Conservation (phyloP, 2,888 invertebrate species). For the Drosophila anomalata region DNA sequence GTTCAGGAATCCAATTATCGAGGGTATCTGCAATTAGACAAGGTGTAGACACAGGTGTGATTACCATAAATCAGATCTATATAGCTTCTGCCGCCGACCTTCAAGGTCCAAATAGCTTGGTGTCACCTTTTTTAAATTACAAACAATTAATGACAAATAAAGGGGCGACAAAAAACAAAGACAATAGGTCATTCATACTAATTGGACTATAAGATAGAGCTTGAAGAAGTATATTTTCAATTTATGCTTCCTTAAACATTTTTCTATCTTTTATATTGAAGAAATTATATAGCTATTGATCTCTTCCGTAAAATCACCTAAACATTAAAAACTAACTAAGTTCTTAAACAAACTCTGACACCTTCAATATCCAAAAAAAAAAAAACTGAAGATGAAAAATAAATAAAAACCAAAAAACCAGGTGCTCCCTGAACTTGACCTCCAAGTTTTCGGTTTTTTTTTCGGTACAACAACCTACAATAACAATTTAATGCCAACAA, state of each 20-base stretch:
- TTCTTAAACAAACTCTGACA: conserved; percentile 15
- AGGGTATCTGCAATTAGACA: conserved; percentile 76
- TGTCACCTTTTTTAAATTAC: conserved; percentile 15
- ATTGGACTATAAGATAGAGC: not conserved
- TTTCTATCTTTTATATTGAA: no score
- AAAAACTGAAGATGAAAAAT: conserved; percentile 13
- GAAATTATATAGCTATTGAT: no score
- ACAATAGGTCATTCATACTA: conserved; percentile 4
- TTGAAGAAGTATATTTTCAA: no score
- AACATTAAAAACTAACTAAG: not conserved
- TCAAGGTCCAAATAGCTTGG: conserved; percentile 30
- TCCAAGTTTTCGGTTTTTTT: conserved; percentile 37
- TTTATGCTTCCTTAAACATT: no score
- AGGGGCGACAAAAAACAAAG: conserved; percentile 3
- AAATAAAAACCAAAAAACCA: conserved; percentile 12
- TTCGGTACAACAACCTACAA: conserved; percentile 21
- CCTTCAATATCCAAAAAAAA: conserved; percentile 11
- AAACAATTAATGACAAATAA: conserved; percentile 10
- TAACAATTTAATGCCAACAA: conserved; percentile 13
- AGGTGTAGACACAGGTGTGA: conserved; percentile 38
- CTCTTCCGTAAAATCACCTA: not conserved
- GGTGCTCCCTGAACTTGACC: conserved; percentile 78
- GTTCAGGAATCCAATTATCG: conserved; percentile 81
- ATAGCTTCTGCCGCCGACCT: conserved; percentile 42
- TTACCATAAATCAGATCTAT: conserved; percentile 67